Evolutionary conservation across 2,797 vertebrate genomes (phyloP).

Genomic region (Amblyraja radiata): DNA sequence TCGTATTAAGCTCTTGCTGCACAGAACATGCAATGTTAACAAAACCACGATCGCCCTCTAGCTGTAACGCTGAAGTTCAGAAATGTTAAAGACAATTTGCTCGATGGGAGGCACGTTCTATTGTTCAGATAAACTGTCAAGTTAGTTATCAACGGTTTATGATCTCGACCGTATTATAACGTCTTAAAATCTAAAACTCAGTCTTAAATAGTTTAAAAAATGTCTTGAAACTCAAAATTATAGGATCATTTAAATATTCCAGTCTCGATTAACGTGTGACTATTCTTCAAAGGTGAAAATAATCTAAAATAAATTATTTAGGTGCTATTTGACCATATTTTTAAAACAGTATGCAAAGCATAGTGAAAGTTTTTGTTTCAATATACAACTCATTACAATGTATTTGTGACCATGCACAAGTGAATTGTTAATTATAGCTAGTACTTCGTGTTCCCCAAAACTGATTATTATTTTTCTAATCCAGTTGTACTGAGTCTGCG

Average conservation of each 20-base stretch:
- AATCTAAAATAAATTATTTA: background rate
- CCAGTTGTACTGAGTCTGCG: background rate
- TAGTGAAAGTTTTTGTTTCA: background rate
- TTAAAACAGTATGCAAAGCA: background rate
- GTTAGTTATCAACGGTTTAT: background rate
- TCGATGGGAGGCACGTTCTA: background rate
- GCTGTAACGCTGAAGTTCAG: background rate
- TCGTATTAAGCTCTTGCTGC: background rate
- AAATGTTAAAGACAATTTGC: background rate
- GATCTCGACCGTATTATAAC: background rate
- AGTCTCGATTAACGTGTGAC: background rate
- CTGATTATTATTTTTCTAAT: slow-evolving; percentile 12
- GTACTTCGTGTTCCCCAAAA: background rate
- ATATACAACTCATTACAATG: background rate
- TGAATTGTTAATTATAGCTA: background rate
- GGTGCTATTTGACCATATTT: background rate
- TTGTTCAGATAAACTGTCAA: background rate
- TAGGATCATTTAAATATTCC: background rate
- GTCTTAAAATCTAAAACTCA: background rate
- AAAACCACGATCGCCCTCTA: slow-evolving; percentile 28
- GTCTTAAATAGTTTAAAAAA: background rate
- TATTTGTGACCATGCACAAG: background rate
- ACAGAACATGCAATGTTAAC: background rate
- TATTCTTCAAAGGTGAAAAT: background rate
- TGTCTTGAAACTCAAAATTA: background rate